Evolutionary conservation across 2,113 vertebrate species (phyloP), one percentile per base, ranked within the genome.

Genomic region (Eretmochelys imbricata): DNA sequence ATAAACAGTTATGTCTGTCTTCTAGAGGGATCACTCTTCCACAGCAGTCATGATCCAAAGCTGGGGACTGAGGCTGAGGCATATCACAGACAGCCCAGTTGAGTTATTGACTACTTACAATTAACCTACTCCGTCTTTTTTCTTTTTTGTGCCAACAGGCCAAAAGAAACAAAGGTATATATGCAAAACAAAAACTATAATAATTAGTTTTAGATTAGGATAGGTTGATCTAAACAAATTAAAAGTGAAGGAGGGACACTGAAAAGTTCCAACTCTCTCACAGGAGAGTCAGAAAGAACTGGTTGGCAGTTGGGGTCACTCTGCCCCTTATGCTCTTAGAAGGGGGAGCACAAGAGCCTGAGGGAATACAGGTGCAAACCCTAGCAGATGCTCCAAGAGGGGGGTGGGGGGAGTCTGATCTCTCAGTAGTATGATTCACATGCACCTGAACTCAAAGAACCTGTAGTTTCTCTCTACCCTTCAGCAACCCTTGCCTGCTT

Each of bases 391-490:
- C 57, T 59, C 24, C 25, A 27, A 29, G 57, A 5, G 5, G 57
- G 35, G 19, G 7, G 2, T 17, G 6, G 8, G 6, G 6, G 6
- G 7, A n/a, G 17, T n/a, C 35, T 7, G 10, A 1, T 69, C 35
- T 69, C 35, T 69, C 17, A 69, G 62, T 17, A 69, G 17, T 9
- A n/a, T 35, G 65, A n/a, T 35, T 13, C 6, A 69, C 65, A n/a
- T n/a, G 16, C n/a, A 69, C 65, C 20, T 17, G 35, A n/a, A 35
- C 35, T 69, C 17, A n/a, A 69, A 69, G 35, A 69, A 38, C 4
- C 65, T 38, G 17, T 19, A 38, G 8, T n/a, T n/a, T 69, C 35
- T 69, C 35, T 69, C 65, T 69, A 20, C 35, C 5, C 17, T n/a
- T n/a, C 17, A 69, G 16, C 19, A 69, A 69, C 4, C 17, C 17